Percentiles rank a stretch among this genome's conserved stretches.
Conservation (phyloP, 1,140 invertebrate species). For the Apis cerana region DNA sequence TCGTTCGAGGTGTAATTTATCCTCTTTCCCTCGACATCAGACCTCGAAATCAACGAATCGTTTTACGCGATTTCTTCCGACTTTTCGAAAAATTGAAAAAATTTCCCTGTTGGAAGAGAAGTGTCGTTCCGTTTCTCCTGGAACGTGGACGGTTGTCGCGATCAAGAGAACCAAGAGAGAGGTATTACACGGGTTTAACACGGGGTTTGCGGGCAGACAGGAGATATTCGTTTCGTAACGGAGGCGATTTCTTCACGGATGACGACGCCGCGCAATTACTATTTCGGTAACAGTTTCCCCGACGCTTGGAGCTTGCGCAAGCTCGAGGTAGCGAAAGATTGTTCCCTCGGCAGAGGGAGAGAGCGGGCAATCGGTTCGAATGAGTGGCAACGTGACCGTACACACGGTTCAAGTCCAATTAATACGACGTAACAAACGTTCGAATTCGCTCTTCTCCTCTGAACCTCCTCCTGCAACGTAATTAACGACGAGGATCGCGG, state of each 20-base stretch:
- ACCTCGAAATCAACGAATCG: no score
- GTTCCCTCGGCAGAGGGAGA: background rate
- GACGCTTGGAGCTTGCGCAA: background rate
- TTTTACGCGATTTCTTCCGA: no score
- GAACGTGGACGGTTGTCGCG: background rate
- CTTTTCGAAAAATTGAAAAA: no score
- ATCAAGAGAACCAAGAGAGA: background rate
- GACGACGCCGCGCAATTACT: background rate
- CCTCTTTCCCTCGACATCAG: no score
- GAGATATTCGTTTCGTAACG: background rate
- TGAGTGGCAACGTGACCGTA: background rate
- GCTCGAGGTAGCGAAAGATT: background rate
- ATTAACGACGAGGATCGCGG: constrained; percentile 10
- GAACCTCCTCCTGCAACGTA: background rate
- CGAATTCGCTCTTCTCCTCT: background rate
- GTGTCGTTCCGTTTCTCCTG: no score
- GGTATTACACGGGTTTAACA: background rate
- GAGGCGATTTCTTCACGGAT: background rate
- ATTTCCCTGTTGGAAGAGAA: no score
- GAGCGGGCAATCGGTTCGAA: constrained; percentile 5
- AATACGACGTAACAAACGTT: constrained; percentile 27
- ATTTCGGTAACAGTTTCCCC: background rate
- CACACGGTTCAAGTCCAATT: constrained; percentile 13
- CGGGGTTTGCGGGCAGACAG: background rate
- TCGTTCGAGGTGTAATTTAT: constrained; percentile 12